Evolutionary conservation across 1,140 invertebrate species (phyloP).

Genomic region (Drosophila pandora): DNA sequence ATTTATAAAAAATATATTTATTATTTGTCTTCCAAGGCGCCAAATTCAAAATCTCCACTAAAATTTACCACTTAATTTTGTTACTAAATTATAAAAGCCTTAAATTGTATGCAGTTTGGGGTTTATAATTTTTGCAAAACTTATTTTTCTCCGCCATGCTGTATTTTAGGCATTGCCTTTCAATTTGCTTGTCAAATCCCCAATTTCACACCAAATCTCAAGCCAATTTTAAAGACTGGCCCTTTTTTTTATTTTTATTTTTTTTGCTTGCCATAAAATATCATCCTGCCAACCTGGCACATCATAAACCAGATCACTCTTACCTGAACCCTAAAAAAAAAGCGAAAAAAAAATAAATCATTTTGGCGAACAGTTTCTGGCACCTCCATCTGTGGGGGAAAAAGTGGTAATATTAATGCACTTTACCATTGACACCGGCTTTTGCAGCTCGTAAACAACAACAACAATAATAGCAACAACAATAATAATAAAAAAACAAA

Average conservation of each 20-base stretch:
- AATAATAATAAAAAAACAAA: slow-evolving; percentile 9
- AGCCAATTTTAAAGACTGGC: slow-evolving; percentile 28
- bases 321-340: slow-evolving; percentile 8
- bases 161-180: not conserved
- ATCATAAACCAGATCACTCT: slow-evolving; percentile 43
- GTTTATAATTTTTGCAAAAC: not conserved
- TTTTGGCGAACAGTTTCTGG: slow-evolving; percentile 20
- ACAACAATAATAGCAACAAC: slow-evolving; percentile 38
- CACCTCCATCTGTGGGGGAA: not conserved
- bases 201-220: slow-evolving; percentile 31
- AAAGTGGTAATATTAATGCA: slow-evolving; percentile 49
- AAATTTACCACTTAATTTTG: too few species aligned
- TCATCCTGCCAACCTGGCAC: slow-evolving; percentile 13
- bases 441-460: slow-evolving; percentile 55
- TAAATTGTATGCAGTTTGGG: not conserved
- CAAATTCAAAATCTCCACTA: too few species aligned
- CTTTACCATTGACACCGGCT: slow-evolving; percentile 61
- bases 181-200: slow-evolving; percentile 12
- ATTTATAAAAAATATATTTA: too few species aligned
- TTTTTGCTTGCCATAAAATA: not conserved
- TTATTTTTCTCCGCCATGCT: not conserved
- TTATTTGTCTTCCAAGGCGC: too few species aligned
- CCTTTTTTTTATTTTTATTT: slow-evolving; percentile 8
- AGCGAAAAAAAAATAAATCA: slow-evolving; percentile 32
- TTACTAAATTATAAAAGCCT: not conserved